phyloP scores from a whole-genome alignment of 2,888 invertebrate genomes.

The Spodoptera exigua region DNA sequence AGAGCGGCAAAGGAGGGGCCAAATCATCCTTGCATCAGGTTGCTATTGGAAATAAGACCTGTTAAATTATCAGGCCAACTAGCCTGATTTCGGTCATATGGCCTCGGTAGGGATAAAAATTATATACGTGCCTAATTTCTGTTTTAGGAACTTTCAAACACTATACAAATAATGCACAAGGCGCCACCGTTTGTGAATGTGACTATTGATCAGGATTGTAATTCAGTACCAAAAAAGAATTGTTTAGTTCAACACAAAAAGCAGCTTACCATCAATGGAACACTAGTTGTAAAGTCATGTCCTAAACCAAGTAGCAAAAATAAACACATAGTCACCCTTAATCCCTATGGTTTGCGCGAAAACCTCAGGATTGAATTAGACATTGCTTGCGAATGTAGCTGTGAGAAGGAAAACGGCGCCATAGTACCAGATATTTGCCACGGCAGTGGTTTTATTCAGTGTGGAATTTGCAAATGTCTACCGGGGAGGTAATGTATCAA shows the following conservation, averaged over 20 bases:
- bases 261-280: slow-evolving; percentile 61
- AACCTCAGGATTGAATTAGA: slow-evolving; percentile 91
- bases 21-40: too few species aligned
- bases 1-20: too few species aligned
- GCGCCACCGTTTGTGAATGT: slow-evolving; percentile 63
- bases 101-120: too few species aligned
- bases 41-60: too few species aligned
- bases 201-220: slow-evolving; percentile 66
- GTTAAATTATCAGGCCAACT: too few species aligned
- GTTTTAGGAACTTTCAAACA: slow-evolving; percentile 65
- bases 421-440: slow-evolving; percentile 74
- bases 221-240: slow-evolving; percentile 37
- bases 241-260: slow-evolving; percentile 63
- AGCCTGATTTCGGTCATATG: too few species aligned
- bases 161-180: slow-evolving; percentile 53
- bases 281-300: slow-evolving; percentile 66
- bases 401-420: slow-evolving; percentile 86
- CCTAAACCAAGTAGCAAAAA: slow-evolving; percentile 26
- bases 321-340: slow-evolving; percentile 45
- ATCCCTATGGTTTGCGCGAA: slow-evolving; percentile 91
- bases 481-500: slow-evolving; percentile 65
- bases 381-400: slow-evolving; percentile 93
- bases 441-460: slow-evolving; percentile 85
- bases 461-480: slow-evolving; percentile 91
- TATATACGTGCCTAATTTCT: slow-evolving; percentile 12